Evolutionary conservation across 1,140 invertebrate species (phyloP).

Genomic region (Musca vetustissima): DNA sequence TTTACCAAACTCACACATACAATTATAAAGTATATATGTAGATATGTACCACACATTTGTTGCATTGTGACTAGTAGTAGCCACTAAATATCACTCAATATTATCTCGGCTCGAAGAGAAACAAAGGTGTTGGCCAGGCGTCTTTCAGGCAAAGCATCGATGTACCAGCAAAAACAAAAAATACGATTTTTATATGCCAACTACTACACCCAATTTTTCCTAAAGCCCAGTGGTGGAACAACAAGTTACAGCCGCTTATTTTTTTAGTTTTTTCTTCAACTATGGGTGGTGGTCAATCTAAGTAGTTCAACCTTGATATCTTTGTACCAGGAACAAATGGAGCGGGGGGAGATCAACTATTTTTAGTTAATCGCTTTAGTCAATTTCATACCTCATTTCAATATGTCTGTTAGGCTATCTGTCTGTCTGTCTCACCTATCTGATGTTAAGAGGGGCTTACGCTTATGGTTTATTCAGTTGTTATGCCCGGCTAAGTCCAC

Average conservation of each 20-base stretch:
- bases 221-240: neutral
- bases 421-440: neutral
- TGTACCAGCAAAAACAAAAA: neutral
- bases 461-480: too few species aligned
- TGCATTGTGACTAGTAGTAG: neutral
- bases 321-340: too few species aligned
- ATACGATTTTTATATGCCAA: constrained; percentile 10
- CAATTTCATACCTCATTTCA: neutral
- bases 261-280: too few species aligned
- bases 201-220: constrained; percentile 16
- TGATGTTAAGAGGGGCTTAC: too few species aligned
- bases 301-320: constrained; percentile 22
- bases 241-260: too few species aligned
- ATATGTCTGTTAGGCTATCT: neutral
- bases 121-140: constrained; percentile 17
- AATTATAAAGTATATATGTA: too few species aligned
- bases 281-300: too few species aligned
- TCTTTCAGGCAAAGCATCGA: neutral
- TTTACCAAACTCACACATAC: neutral
- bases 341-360: too few species aligned
- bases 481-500: too few species aligned
- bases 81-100: constrained; percentile 23
- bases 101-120: neutral
- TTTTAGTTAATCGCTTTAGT: constrained; percentile 20
- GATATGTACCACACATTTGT: too few species aligned